Evolutionary conservation across 1,140 invertebrate genomes (phyloP).

Genomic region (Caenorhabditis briggsae): DNA sequence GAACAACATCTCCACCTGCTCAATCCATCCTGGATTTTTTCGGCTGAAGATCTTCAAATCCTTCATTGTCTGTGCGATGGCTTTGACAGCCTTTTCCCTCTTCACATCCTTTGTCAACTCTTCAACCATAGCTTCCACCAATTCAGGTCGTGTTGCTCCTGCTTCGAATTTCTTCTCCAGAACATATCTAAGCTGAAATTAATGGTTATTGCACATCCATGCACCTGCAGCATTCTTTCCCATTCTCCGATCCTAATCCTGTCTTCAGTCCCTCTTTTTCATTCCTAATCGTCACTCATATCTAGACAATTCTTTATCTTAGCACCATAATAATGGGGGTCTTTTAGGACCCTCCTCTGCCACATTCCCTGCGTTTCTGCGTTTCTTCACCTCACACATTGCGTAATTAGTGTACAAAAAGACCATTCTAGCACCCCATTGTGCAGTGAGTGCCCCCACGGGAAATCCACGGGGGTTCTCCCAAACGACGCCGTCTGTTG

Average conservation of each 20-base stretch:
- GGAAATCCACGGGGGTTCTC: neutral
- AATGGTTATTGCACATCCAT: neutral
- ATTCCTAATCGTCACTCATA: conserved; percentile 11
- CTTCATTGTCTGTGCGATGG: conserved; percentile 40
- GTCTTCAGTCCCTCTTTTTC: neutral
- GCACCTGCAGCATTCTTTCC: neutral
- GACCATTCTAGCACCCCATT: conserved; percentile 35
- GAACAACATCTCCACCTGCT: conserved; percentile 18
- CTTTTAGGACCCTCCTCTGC: neutral
- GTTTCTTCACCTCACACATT: neutral
- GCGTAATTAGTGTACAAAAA: conserved; percentile 5
- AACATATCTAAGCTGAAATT: conserved; percentile 34
- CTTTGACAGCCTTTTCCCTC: conserved; percentile 36
- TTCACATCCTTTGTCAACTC: conserved; percentile 51
- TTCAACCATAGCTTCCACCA: conserved; percentile 46
- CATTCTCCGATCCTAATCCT: conserved; percentile 11
- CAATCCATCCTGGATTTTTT: conserved; percentile 33
- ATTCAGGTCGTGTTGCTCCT: conserved; percentile 9
- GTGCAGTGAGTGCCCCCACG: neutral
- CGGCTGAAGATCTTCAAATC: conserved; percentile 37
- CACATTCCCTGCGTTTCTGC: neutral
- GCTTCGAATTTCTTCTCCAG: conserved; percentile 5
- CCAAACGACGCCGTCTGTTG: conserved; percentile 6
- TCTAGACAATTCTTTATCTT: neutral
- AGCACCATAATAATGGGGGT: neutral